These are phyloP conservation scores for Porites lobata DNA, from an alignment of 92 coral and sea anemone species.

Conservation along the genomic window DNA sequence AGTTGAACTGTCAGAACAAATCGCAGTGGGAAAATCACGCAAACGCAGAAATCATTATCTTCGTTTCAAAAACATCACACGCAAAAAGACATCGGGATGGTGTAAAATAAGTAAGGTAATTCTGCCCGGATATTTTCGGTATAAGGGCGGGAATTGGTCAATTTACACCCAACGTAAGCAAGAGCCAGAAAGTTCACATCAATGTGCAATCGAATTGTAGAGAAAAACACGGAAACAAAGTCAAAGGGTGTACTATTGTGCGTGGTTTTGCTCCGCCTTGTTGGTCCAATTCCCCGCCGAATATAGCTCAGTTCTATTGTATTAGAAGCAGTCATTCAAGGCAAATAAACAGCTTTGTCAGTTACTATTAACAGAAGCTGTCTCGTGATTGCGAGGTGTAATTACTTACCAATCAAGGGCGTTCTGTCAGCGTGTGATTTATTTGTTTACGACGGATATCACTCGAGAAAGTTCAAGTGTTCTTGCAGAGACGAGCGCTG, in stretches of 20 bases:
- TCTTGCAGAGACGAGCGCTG: background rate
- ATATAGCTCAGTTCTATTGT: background rate
- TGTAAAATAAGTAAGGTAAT: too few relatives aligned
- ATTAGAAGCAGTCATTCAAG: background rate
- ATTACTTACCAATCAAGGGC: background rate
- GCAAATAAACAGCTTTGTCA: background rate
- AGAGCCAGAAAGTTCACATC: background rate
- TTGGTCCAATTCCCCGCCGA: background rate
- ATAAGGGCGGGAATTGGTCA: background rate
- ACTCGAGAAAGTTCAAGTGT: background rate
- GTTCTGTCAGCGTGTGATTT: slow-evolving; percentile 18
- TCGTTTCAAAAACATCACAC: too few relatives aligned
- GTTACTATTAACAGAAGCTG: background rate
- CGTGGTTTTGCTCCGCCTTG: background rate
- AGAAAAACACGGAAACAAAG: background rate
- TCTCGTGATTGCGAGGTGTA: background rate
- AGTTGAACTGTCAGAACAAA: too few relatives aligned
- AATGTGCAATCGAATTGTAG: slow-evolving; percentile 4
- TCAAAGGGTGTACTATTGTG: background rate
- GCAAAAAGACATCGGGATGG: too few relatives aligned
- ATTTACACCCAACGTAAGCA: background rate
- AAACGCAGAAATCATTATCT: too few relatives aligned
- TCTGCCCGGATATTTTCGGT: too few relatives aligned
- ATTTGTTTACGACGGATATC: background rate
- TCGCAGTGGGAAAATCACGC: too few relatives aligned